Evolutionary conservation across 2,113 vertebrate species (phyloP).

Genomic region (Tonatia bakeri): DNA sequence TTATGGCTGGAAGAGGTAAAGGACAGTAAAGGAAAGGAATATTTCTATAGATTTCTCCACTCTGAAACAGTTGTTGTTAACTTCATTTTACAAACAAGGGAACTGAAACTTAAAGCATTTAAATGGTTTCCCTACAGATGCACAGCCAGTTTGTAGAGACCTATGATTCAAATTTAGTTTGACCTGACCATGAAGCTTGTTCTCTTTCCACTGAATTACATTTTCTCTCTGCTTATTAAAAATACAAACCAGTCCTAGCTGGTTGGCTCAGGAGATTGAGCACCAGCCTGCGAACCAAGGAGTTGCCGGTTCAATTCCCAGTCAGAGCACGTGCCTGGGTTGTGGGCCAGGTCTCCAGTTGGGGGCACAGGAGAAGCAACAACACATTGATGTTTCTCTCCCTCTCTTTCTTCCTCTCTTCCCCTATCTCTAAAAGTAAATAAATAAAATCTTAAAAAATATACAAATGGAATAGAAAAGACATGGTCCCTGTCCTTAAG

Average conservation of each 20-base stretch:
- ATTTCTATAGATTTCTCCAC: not conserved
- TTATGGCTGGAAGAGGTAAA: not conserved
- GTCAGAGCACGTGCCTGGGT: too few species aligned
- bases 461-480: not conserved
- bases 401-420: too few species aligned
- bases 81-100: not conserved
- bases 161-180: not conserved
- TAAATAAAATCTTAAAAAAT: not conserved
- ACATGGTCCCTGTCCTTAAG: not conserved
- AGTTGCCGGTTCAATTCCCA: too few species aligned
- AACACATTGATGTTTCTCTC: too few species aligned
- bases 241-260: too few species aligned
- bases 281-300: too few species aligned
- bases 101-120: conserved; percentile 15
- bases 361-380: too few species aligned
- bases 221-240: not conserved
- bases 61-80: not conserved
- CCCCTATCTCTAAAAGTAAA: too few species aligned
- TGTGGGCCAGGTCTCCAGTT: too few species aligned
- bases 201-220: not conserved
- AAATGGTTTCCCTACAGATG: not conserved
- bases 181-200: not conserved
- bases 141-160: not conserved
- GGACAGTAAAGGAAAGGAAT: not conserved
- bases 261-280: too few species aligned